Conservation (phyloP, 2,797 vertebrate genomes). For the Serranus cabrilla region DNA sequence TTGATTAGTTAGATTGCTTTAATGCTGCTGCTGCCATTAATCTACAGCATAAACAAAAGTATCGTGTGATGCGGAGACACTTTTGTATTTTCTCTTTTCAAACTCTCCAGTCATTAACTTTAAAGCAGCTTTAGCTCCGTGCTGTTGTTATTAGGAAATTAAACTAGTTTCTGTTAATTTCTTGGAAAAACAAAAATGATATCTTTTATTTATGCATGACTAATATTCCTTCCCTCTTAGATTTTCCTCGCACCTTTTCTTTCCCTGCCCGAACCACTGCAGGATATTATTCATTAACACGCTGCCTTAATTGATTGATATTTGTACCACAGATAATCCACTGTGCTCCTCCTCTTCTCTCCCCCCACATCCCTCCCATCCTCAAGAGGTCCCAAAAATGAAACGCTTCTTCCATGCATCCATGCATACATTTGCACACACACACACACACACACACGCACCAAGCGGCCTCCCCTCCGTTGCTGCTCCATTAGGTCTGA, state of each 20-base stretch:
- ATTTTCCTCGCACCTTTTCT: constrained; percentile 3
- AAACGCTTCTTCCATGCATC: constrained; percentile 45
- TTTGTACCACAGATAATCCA: constrained; percentile 66
- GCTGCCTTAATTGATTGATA: constrained; percentile 78
- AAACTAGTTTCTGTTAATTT: not conserved
- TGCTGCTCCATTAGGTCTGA: constrained; percentile 93
- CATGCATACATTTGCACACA: constrained; percentile 53
- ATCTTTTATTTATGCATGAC: not conserved
- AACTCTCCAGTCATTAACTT: not conserved
- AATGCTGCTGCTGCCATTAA: constrained; percentile 77
- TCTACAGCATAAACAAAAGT: constrained; percentile 77
- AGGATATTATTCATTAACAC: constrained; percentile 76
- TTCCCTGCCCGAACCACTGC: not conserved
- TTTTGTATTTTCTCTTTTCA: not conserved
- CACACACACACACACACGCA: constrained; percentile 38
- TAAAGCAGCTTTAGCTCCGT: not conserved
- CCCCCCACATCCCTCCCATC: constrained; percentile 18
- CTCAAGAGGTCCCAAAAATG: constrained; percentile 55
- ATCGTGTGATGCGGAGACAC: not conserved
- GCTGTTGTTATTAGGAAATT: not conserved
- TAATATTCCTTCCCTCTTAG: not conserved
- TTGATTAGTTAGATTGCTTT: constrained; percentile 84
- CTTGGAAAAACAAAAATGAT: not conserved
- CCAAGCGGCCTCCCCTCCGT: constrained; percentile 60
- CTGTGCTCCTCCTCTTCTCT: constrained; percentile 29